A percentile compares a stretch with the other conserved stretches of the same genome.
phyloP scores from a whole-genome alignment of 2,113 vertebrate species.

The Phrynosoma platyrhinos region DNA sequence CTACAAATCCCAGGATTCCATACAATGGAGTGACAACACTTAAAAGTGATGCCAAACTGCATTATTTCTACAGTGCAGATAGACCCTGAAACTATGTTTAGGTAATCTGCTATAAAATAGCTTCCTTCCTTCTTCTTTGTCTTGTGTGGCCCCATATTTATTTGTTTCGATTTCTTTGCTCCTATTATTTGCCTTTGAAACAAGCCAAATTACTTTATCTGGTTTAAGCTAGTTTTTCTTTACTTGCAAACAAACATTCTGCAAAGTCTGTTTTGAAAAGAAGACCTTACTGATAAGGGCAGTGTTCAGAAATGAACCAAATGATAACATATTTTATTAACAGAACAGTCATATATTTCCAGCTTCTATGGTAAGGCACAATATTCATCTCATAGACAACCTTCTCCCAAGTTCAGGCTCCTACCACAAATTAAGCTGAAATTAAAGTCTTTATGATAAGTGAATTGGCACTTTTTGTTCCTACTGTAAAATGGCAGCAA shows the following conservation, averaged over 20 bases:
- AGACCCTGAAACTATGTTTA: background rate
- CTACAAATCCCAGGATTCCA: no score
- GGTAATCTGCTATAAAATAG: conserved; percentile 15
- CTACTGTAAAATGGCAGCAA: background rate
- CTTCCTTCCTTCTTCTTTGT: background rate
- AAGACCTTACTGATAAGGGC: no score
- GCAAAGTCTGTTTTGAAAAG: background rate
- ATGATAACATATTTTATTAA: background rate
- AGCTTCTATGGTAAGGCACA: background rate
- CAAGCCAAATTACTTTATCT: background rate
- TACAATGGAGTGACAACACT: no score
- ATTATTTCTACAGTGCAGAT: no score
- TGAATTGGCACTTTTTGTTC: background rate
- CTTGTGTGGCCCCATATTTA: background rate
- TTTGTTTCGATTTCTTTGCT: background rate
- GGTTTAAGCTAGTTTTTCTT: background rate
- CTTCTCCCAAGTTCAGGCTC: background rate
- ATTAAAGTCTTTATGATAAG: background rate
- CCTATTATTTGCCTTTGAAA: conserved; percentile 1
- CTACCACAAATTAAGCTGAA: background rate
- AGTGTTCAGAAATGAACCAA: background rate
- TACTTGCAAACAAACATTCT: background rate
- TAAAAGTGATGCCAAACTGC: no score
- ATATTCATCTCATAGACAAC: background rate
- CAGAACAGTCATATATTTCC: background rate